Evolutionary conservation across 2,888 invertebrate species (phyloP), one percentile per base, ranked within the genome.

Genomic region (Pseudococcus longispinus): DNA sequence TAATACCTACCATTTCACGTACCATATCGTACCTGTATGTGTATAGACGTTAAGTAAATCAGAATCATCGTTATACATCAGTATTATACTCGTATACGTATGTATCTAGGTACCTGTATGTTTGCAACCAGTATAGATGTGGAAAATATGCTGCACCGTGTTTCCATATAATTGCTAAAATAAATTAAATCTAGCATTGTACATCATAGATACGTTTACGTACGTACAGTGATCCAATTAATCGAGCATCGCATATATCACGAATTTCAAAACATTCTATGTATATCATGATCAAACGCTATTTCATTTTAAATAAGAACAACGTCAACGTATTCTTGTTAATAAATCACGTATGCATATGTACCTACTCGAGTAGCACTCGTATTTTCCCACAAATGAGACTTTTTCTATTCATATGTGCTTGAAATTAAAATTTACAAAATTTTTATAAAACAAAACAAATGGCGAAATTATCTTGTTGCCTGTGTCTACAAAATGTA

Each of bases 171-270:
- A 80, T 80, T 80, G 77, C n/a, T 80, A 42, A 80, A 80, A 32
- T 42, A 42, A 80, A 80, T 80, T 42, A 42, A 37, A 80, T 80
- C 77, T 42, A 42, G 42, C 42, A 80, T 80, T 80, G 15, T 80
- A 80, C 42, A 29, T 42, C 4, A 9, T 37, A 37, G n/a, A n/a
- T 80, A 80, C 77, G 77, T n/a, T 20, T 32, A 74, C 37, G 9
- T 37, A 18, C 74, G 70, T 70, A 70, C 26, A 74, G 74, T 74
- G 42, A 80, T 80, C 77, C 77, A 80, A 80, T 80, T 80, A 80
- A 80, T 80, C 42, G 77, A 80, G 77, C 77, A 80, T 80, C 77
- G 77, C 20, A 42, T 80, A 80, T 42, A 80, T 80, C 77, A 80
- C 77, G 77, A 80, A 32, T 80, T 80, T 42, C 77, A 42, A 80